Base-by-base conservation (phyloP, 1,140 invertebrate species). In the Nebria ingens region DNA sequence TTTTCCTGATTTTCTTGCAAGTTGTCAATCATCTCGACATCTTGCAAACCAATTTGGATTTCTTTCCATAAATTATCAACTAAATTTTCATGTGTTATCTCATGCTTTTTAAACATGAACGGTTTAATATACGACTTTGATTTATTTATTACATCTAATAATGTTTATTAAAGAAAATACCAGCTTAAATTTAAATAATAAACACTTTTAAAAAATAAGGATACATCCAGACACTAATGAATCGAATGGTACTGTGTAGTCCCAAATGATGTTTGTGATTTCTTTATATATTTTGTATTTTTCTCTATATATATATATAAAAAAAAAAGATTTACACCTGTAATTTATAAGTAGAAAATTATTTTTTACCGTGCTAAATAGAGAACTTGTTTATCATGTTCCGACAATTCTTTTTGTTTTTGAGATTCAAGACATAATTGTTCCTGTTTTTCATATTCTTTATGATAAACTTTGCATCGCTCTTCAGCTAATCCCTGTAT, bases 281-380 rank as follows among this genome's bases (percentile, higher is more conserved):
- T 34, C 25, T n/a, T 34, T 34, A 34, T 34, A 34, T 34, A 34
- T 34, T 34, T 34, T n/a, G n/a, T 34, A 34, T n/a, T 34, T 34
- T n/a, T 34, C n/a, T n/a, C 25, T 34, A n/a, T 34, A 34, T n/a
- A 34, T 9, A 34, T 34, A n/a, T 34, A 34, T 34, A 9, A 34
- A 34, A 34, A 9, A 34, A 34, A n/a, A 34, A 34, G n/a, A n/a
- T n/a, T n/a, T n/a, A n/a, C n/a, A n/a, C n/a, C n/a, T n/a, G n/a
- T n/a, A n/a, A n/a, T n/a, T n/a, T 34, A 34, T 34, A 34, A 34
- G 6, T 9, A 34, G n/a, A 34, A 34, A 34, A 34, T 34, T 34
- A 34, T 34, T 9, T 34, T n/a, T 34, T 34, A 34, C 25, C 25
- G 25, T 34, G 6, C 25, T n/a, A n/a, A 9, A 34, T n/a, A 9